Evolutionary conservation across 2,797 vertebrate genomes (phyloP), one percentile per base, ranked within the genome.

Genomic region (Acipenser transmontanus): DNA sequence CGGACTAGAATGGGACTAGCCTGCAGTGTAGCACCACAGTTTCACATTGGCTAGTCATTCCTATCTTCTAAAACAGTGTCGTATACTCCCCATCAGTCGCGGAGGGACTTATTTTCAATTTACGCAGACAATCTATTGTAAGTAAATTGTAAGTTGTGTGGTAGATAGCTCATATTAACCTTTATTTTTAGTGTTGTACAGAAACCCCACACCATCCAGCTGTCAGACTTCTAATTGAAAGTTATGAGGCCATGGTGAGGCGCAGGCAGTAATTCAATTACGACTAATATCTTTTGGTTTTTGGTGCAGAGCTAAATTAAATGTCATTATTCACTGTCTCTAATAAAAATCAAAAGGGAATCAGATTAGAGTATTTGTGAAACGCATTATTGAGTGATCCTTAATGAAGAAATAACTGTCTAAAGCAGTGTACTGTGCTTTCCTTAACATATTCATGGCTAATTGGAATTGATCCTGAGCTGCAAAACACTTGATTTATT

Each of bases 241-340:
- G 92, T 97, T 97, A 98, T 97, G 95, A 97, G 94, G 89, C 88
- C 91, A 82, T 84, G 88, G 93, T 88, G 93, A 93, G 90, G 90
- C 91, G 90, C 91, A 87, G 92, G 91, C 93, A 88, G 93, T 97
- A 97, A 98, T 96, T 93, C 91, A 85, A 92, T 98, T 98, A 96
- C 86, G 86, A 93, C 91, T 92, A 94, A 95, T 95, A 97, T 95
- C 93, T 93, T 79, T 85, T 91, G 93, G 88, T 95, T 94, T 92
- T 93, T 93, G 93, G 93, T 89, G 92, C 93, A 88, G 85, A 78
- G 93, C 94, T 96, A 96, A 98, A 98, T 98, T 97, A 98, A 98
- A 97, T 97, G 95, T 97, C 95, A 98, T 98, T 98, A 97, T 95
- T 97, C 95, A 98, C 95, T 97, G 96, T 95, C 94, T 94, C 88